Percentiles rank a stretch among this genome's conserved stretches.
Conservation (phyloP, 2,113 vertebrate genomes). For the Mixornis gularis region DNA sequence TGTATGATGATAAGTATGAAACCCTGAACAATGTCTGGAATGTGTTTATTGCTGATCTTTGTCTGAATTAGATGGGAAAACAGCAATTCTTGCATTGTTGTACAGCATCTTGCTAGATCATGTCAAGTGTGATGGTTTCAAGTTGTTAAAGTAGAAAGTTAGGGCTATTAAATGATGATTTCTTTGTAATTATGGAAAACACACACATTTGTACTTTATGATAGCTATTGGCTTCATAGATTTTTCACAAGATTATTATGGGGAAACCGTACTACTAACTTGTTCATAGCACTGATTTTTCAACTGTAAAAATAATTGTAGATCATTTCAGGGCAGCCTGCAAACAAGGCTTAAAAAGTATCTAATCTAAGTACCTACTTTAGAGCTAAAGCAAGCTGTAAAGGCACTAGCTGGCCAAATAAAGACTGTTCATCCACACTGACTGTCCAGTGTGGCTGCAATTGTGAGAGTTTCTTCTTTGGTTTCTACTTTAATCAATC, state of each 20-base stretch:
- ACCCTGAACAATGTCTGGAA: neutral
- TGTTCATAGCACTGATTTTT: neutral
- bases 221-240: neutral
- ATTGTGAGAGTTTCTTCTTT: neutral
- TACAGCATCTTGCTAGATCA: neutral
- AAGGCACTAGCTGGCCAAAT: neutral
- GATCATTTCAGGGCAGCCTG: neutral
- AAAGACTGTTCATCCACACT: neutral
- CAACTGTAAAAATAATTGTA: neutral
- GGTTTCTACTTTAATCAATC: neutral
- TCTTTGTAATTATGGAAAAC: slow-evolving; percentile 31
- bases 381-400: neutral
- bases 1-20: neutral
- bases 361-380: too few species aligned
- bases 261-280: neutral
- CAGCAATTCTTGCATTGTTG: neutral
- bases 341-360: neutral
- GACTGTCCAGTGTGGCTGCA: neutral
- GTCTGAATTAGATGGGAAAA: slow-evolving; percentile 18
- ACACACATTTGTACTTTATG: neutral
- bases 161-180: slow-evolving; percentile 13
- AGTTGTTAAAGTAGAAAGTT: slow-evolving; percentile 23
- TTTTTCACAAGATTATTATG: slow-evolving; percentile 26
- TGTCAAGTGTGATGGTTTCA: slow-evolving; percentile 12
- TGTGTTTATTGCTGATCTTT: slow-evolving; percentile 13